Base-by-base conservation (phyloP, 2,113 vertebrate species). In the Apodemus sylvaticus region DNA sequence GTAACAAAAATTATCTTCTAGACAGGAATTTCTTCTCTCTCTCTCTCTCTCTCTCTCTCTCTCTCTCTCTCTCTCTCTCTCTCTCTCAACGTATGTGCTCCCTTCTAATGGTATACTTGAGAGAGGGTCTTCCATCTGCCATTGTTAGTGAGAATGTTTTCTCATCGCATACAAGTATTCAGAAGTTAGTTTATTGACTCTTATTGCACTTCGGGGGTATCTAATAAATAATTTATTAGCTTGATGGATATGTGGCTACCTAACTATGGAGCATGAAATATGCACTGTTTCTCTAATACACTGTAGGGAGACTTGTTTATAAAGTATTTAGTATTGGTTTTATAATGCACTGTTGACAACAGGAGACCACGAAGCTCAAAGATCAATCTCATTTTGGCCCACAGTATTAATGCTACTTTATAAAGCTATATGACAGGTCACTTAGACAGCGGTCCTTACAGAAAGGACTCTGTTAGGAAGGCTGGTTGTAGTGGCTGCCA, bases 281-380 rank as follows among this genome's bases (percentile, higher is more conserved):
- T 99, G 98, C 97, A 98, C 98, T 96, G 96, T 98, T 99, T 97
- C 98, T 98, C 98, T 99, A 99, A 98, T 98, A 99, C 98, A 98
- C 98, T 98, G 97, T 96, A 98, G 98, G 97, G 98, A 99, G 98
- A 98, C 97, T 98, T 98, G 98, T 99, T 98, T 99, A 99, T 99
- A 99, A 99, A 99, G 98, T 99, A 99, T 99, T 99, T 99, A 99
- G 98, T 98, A 98, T 98, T 98, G 98, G 98, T 98, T 99, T 99
- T 98, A 98, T 99, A 99, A 99, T 99, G 99, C 98, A 98, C 98
- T 97, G 98, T 98, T 98, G 98, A 98, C 98, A 99, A 98, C 98
- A 98, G 98, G 97, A 98, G 98, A 98, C 98, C 98, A 98, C 12
- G 97, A 96, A 98, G 98, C 98, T 98, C 98, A 98, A 98, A 99